Percentiles rank a stretch among this genome's conserved stretches.
phyloP scores from a whole-genome alignment of 2,888 invertebrate genomes.

The Microplitis deprimator region DNA sequence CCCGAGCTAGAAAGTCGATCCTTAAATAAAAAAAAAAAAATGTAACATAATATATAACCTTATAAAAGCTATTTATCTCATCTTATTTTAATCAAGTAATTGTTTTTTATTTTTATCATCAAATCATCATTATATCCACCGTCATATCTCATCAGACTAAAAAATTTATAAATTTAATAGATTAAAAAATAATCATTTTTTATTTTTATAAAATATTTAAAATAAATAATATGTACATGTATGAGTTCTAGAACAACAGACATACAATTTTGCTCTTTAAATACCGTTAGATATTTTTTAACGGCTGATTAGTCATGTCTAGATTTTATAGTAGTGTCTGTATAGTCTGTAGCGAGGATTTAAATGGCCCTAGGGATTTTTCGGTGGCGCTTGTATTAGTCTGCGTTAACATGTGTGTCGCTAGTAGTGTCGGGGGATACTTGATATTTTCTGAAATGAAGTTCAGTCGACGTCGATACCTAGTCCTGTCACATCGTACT shows the following conservation, averaged over 20 bases:
- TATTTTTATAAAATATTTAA: no score
- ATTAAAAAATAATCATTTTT: no score
- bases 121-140: background rate
- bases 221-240: no score
- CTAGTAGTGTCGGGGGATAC: no score
- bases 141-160: conserved; percentile 45
- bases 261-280: conserved; percentile 59
- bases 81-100: conserved; percentile 11
- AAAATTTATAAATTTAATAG: no score
- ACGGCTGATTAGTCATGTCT: conserved; percentile 11
- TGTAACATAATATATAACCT: background rate
- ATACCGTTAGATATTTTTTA: conserved; percentile 56
- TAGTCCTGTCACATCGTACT: background rate
- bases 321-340: background rate
- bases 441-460: background rate
- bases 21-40: conserved; percentile 16
- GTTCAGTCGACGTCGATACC: background rate
- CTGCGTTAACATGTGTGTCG: no score
- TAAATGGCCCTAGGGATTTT: background rate
- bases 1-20: conserved; percentile 10
- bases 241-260: background rate
- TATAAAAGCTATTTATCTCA: conserved; percentile 11
- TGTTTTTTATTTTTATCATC: conserved; percentile 3
- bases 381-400: background rate
- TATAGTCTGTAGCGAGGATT: background rate